Conservation (phyloP, 2,113 vertebrate genomes). For the Macquaria australasica region DNA sequence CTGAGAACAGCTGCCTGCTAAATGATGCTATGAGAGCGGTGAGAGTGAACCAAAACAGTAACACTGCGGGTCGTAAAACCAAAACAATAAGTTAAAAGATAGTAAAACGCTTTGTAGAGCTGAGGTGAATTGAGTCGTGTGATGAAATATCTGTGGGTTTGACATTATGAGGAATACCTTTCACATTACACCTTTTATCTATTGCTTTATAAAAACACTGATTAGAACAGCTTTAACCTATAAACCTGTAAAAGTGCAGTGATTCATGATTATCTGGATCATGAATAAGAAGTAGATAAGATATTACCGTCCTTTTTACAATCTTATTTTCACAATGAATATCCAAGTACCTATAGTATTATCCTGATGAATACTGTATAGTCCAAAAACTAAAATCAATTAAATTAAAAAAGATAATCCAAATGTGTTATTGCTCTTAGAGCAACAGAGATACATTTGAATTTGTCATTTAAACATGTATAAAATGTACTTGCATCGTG, state of each 20-base stretch:
- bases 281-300: not conserved
- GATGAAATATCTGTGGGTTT: not conserved
- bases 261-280: not conserved
- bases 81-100: not conserved
- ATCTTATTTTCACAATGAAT: not conserved
- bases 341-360: not conserved
- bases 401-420: not conserved
- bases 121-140: not conserved
- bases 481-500: constrained; percentile 7
- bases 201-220: not conserved
- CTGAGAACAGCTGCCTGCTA: not conserved
- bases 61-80: not conserved
- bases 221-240: not conserved
- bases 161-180: not conserved
- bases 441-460: not conserved
- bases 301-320: too few species aligned
- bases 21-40: not conserved
- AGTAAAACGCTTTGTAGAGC: not conserved
- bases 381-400: not conserved
- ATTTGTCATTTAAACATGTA: constrained; percentile 23
- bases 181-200: not conserved
- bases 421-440: not conserved
- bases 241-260: not conserved
- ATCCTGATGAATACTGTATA: too few species aligned
- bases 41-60: not conserved